phyloP scores from a whole-genome alignment of 2,113 vertebrate species.

The Anguilla rostrata region DNA sequence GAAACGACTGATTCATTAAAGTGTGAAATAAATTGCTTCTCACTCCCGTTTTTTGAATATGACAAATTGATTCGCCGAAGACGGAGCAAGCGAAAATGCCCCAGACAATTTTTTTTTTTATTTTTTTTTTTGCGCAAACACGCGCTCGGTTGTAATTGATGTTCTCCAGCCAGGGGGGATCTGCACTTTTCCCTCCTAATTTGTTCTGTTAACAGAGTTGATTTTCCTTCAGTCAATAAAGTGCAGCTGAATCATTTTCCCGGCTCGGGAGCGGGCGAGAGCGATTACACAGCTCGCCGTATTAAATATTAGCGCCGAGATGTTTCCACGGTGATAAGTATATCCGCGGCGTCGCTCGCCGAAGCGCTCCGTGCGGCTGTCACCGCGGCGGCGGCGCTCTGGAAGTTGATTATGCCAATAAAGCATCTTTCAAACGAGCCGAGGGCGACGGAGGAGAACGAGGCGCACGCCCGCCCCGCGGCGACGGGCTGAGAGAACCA shows the following conservation, averaged over 20 bases:
- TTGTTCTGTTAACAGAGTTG: conserved; percentile 65
- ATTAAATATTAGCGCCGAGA: conserved; percentile 59
- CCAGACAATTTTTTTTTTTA: conserved; percentile 52
- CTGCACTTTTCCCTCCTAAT: conserved; percentile 59
- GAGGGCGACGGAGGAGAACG: conserved; percentile 53
- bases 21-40: conserved; percentile 74
- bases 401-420: background rate
- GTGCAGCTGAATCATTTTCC: conserved; percentile 40
- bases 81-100: conserved; percentile 52
- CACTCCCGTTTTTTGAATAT: conserved; percentile 64
- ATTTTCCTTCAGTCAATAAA: conserved; percentile 65
- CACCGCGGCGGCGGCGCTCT: conserved; percentile 29
- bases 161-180: conserved; percentile 48
- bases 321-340: conserved; percentile 59
- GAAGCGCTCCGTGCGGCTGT: conserved; percentile 52
- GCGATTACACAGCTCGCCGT: conserved; percentile 64
- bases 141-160: conserved; percentile 66
- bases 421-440: conserved; percentile 37
- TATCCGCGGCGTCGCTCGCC: conserved; percentile 47
- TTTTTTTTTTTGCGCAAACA: conserved; percentile 44
- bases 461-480: conserved; percentile 40
- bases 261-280: conserved; percentile 31
- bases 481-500: conserved; percentile 35
- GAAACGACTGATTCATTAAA: conserved; percentile 69
- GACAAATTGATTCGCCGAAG: conserved; percentile 69